Base-by-base conservation (phyloP, 2,113 vertebrate genomes). In the Mohoua ochrocephala region DNA sequence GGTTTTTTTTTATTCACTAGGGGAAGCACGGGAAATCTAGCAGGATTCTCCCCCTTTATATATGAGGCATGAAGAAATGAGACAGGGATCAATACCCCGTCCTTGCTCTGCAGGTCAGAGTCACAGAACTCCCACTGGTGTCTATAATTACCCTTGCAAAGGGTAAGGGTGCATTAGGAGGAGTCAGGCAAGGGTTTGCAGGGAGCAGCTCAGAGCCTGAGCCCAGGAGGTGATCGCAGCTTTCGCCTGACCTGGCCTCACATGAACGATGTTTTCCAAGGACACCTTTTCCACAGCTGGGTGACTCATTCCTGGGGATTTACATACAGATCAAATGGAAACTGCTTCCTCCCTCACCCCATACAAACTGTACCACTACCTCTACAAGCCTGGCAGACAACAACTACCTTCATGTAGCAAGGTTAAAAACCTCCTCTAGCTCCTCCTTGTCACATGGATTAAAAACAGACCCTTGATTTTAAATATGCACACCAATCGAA, bases 321-420 rank as follows among this genome's bases (percentile, higher is more conserved):
- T 90, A 94, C 61, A 68, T 30, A 69, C 84, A 91, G 80, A 92
- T 79, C 69, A 89, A 89, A 93, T 54, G 68, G 84, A 95, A 76
- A 95, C 33, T 6, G 10, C 6, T n/a, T 83, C 65, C 57, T 42
- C 75, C 33, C 80, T 92, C 87, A 74, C 49, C 67, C 70, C 82
- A 63, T 64, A 91, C 75, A 91, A 93, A 79, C 70, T 31, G 65
- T 67, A 94, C 89, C 83, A 84, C 87, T 77, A 54, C 28, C 70
- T 31, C 80, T 82, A n/a, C 42, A 17, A 91, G 80, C 86, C 83
- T 87, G 80, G 49, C 79, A 93, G 37, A 70, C 26, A 89, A 91
- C 89, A 95, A 79, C 26, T 30, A 86, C 64, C 84, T 92, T 54
- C 35, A 69, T 1, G 1, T 10, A 90, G 54, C 91, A 92, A 83